Conservation (phyloP, 2,113 vertebrate species). For the Corythaixoides concolor region DNA sequence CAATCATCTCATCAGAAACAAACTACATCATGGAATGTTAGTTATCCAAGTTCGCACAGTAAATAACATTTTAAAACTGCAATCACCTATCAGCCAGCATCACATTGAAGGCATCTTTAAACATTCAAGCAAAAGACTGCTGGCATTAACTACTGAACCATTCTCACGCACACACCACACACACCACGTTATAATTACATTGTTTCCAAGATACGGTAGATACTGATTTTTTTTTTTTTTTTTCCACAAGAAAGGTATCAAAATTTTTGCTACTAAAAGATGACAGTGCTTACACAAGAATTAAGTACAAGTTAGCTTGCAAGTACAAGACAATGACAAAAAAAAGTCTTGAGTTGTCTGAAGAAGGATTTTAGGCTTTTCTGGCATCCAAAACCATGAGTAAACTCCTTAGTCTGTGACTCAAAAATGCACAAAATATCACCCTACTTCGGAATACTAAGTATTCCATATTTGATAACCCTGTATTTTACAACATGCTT, state of each 20-base stretch:
- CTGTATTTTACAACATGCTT: slow-evolving; percentile 74
- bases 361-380: slow-evolving; percentile 76
- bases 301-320: slow-evolving; percentile 83
- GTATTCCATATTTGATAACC: slow-evolving; percentile 69
- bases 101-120: slow-evolving; percentile 85
- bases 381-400: slow-evolving; percentile 75
- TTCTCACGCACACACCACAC: slow-evolving; percentile 68
- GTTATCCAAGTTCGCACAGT: slow-evolving; percentile 83
- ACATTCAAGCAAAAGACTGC: slow-evolving; percentile 90
- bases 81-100: slow-evolving; percentile 84
- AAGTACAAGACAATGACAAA: slow-evolving; percentile 81
- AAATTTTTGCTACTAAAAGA: slow-evolving; percentile 87
- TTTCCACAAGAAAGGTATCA: slow-evolving; percentile 80
- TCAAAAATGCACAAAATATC: slow-evolving; percentile 74
- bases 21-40: slow-evolving; percentile 93
- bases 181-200: slow-evolving; percentile 79
- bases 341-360: slow-evolving; percentile 74
- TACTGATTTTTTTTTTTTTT: slow-evolving; percentile 78
- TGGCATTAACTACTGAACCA: slow-evolving; percentile 80
- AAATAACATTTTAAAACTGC: slow-evolving; percentile 82
- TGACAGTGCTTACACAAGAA: slow-evolving; percentile 85
- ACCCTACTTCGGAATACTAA: slow-evolving; percentile 64
- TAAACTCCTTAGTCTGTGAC: slow-evolving; percentile 73
- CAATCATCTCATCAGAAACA: slow-evolving; percentile 93
- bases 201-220: slow-evolving; percentile 78